Evolutionary conservation across 2,888 invertebrate species (phyloP), one percentile per base, ranked within the genome.

Genomic region (Prosopocoilus inquinatus): DNA sequence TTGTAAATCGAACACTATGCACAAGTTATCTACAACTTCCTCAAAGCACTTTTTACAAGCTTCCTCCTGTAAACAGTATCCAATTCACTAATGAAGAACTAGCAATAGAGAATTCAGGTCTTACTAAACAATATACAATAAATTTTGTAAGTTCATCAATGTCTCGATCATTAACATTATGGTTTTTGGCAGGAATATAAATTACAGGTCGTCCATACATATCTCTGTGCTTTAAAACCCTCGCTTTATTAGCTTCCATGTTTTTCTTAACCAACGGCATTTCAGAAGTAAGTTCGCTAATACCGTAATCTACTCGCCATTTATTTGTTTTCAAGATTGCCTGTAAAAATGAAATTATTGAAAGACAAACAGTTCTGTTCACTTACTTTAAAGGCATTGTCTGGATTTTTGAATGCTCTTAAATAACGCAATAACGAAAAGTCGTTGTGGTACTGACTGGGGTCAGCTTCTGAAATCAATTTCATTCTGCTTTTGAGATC

Each of bases 101-200:
- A 16, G 2, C 8, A 32, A 32, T 56, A 46, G 44, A 38, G n/a
- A 38, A 50, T 38, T 28, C 12, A 52, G 9, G 7, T 75, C 80
- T 78, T 77, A 87, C 87, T 79, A 90, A 77, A 69, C 88, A 88
- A 70, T 83, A 85, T 8, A 91, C 90, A 70, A 90, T 90, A 71
- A 89, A 91, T 68, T 86, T 87, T 0, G 90, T 90, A 43, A 90
- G 75, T 58, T 89, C 89, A 70, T 90, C 88, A 68, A 90, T 86
- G 70, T 88, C 83, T 65, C 90, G 81, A 47, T 88, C 86, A 66
- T 81, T 87, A 9, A 82, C 84, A 70, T 82, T 86, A 71, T 91
- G 90, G 72, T 89, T 88, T 73, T 86, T 88, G 9, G 88, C 87
- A 58, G 89, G 89, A 70, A 90, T 90, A 70, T 90, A 90, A 55